These are phyloP conservation scores for Limenitis camilla DNA, from an alignment of 2,888 invertebrate species.

Conservation along the genomic window DNA sequence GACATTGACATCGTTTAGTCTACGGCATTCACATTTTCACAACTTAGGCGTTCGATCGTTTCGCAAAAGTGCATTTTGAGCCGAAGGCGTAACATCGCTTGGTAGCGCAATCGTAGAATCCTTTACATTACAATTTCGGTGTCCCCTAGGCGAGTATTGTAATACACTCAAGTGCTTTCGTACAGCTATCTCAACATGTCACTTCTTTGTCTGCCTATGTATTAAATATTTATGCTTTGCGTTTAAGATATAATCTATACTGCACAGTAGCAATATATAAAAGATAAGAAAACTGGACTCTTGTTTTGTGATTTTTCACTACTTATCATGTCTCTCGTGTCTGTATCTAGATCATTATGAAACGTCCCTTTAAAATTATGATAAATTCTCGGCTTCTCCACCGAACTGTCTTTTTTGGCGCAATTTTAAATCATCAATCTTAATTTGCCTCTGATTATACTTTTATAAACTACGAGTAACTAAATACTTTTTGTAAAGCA, in stretches of 20 bases:
- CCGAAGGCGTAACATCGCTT: slow-evolving; percentile 52
- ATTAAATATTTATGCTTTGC: not conserved
- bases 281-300: no score
- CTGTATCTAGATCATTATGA: not conserved
- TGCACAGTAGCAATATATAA: no score
- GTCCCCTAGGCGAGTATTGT: slow-evolving; percentile 53
- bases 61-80: slow-evolving; percentile 70
- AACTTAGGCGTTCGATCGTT: slow-evolving; percentile 67
- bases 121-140: slow-evolving; percentile 69
- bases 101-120: slow-evolving; percentile 47
- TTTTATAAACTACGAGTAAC: no score
- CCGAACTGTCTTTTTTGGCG: no score
- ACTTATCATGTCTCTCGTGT: not conserved
- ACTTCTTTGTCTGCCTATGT: slow-evolving; percentile 29
- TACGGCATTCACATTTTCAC: slow-evolving; percentile 34
- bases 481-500: slow-evolving; percentile 27
- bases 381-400: no score
- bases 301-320: no score
- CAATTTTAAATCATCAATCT: no score
- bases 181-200: slow-evolving; percentile 38
- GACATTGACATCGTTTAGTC: no score
- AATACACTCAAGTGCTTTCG: slow-evolving; percentile 33
- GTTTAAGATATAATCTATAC: not conserved
- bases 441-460: no score
- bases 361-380: not conserved